Conservation (phyloP, 1,140 invertebrate species). For the Drosophila varians region DNA sequence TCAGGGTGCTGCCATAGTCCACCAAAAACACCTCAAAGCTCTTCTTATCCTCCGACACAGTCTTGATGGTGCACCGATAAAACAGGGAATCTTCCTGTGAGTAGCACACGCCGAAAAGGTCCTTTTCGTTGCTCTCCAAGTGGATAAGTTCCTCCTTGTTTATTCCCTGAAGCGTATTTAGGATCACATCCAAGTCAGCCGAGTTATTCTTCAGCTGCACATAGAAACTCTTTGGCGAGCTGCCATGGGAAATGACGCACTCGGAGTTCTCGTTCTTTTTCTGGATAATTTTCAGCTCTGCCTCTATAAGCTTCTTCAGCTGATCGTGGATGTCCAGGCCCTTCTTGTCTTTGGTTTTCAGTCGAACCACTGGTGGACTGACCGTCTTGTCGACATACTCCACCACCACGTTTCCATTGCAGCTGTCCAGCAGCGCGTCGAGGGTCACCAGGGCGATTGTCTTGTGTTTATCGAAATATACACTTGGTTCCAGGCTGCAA, state of each 20-base stretch:
- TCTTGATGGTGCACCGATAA: slow-evolving; percentile 88
- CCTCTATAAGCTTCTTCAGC: slow-evolving; percentile 53
- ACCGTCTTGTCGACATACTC: slow-evolving; percentile 54
- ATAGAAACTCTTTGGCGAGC: slow-evolving; percentile 89
- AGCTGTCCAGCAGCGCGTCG: slow-evolving; percentile 68
- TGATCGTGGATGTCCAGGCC: slow-evolving; percentile 59
- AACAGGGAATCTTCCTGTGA: slow-evolving; percentile 88
- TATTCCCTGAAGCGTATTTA: slow-evolving; percentile 83
- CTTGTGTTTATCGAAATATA: slow-evolving; percentile 41
- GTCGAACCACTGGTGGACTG: slow-evolving; percentile 45
- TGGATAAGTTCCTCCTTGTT: slow-evolving; percentile 37
- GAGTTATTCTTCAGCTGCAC: slow-evolving; percentile 87
- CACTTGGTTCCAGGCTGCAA: slow-evolving; percentile 85
- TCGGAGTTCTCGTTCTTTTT: slow-evolving; percentile 44
- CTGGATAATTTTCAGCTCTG: slow-evolving; percentile 24
- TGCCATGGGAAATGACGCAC: slow-evolving; percentile 86
- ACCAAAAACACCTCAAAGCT: slow-evolving; percentile 88
- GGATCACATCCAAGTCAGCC: slow-evolving; percentile 86
- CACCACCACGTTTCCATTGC: slow-evolving; percentile 70
- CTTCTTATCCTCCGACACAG: slow-evolving; percentile 84
- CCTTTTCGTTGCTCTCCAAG: neutral
- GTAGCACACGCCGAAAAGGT: slow-evolving; percentile 85
- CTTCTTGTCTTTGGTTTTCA: slow-evolving; percentile 48
- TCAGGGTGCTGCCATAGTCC: slow-evolving; percentile 89
- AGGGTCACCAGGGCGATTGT: slow-evolving; percentile 47